These are phyloP conservation scores for Orchestes rusci DNA, from an alignment of 2,888 invertebrate species.

Conservation along the genomic window DNA sequence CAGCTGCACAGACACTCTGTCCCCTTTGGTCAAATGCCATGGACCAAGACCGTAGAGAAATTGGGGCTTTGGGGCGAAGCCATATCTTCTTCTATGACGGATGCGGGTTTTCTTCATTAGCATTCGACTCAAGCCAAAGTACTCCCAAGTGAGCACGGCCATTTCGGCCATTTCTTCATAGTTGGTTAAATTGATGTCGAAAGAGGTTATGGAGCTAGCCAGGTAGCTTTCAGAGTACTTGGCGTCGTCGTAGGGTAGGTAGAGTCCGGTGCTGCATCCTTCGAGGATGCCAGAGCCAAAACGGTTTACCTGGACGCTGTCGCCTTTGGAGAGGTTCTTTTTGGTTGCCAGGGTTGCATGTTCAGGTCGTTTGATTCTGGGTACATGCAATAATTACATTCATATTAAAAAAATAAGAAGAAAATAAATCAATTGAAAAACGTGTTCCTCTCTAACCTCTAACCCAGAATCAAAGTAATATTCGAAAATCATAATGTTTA, in stretches of 20 bases:
- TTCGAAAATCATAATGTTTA: too few relatives aligned
- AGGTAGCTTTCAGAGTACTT: slow-evolving; percentile 27
- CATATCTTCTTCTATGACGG: slow-evolving; percentile 44
- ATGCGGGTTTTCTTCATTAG: not conserved
- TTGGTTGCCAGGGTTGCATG: slow-evolving; percentile 17
- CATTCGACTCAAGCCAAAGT: slow-evolving; percentile 20
- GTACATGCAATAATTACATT: too few relatives aligned
- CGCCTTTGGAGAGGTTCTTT: slow-evolving; percentile 81
- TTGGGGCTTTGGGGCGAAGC: slow-evolving; percentile 44
- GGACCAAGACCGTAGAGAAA: slow-evolving; percentile 48
- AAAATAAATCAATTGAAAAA: too few relatives aligned
- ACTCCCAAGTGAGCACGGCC: slow-evolving; percentile 38
- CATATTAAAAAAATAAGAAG: too few relatives aligned
- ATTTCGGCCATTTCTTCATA: slow-evolving; percentile 34
- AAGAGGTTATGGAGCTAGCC: slow-evolving; percentile 6
- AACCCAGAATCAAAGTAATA: too few relatives aligned
- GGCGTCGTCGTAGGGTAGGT: slow-evolving; percentile 38
- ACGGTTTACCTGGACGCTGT: slow-evolving; percentile 53
- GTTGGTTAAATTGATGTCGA: slow-evolving; percentile 14
- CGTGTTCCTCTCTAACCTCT: too few relatives aligned
- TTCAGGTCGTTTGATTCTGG: slow-evolving; percentile 4
- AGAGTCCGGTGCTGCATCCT: slow-evolving; percentile 44
- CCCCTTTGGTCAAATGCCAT: slow-evolving; percentile 45
- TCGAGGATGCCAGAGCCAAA: slow-evolving; percentile 46
- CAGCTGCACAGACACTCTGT: slow-evolving; percentile 44